phyloP scores from a whole-genome alignment of 2,113 vertebrate species.

The Pseudorhombus dupliciocellatus region DNA sequence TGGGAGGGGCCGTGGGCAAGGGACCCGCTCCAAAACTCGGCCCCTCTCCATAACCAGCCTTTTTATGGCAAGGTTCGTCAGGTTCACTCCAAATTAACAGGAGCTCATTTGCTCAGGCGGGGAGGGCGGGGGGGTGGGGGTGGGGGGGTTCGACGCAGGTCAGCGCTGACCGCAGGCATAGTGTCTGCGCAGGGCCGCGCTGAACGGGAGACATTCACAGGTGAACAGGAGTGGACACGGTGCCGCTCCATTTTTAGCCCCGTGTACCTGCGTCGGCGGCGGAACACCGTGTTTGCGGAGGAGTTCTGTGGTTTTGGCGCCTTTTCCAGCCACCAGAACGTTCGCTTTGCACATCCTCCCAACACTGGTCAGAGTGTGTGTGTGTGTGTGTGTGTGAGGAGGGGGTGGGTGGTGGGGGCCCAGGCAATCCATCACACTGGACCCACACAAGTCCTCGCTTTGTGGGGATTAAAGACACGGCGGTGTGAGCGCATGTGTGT shows the following conservation, averaged over 20 bases:
- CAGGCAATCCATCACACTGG: conserved; percentile 73
- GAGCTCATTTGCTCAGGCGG: conserved; percentile 51
- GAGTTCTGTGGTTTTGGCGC: conserved; percentile 45
- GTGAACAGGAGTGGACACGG: conserved; percentile 66
- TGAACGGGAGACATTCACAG: conserved; percentile 63
- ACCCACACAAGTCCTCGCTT: conserved; percentile 71
- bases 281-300: conserved; percentile 65
- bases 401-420: conserved; percentile 46
- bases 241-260: conserved; percentile 71
- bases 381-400: conserved; percentile 13
- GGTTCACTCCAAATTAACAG: conserved; percentile 56
- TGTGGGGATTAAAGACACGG: conserved; percentile 72
- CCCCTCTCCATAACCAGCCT: conserved; percentile 54
- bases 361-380: conserved; percentile 67
- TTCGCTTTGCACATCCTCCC: conserved; percentile 62
- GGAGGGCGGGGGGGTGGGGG: conserved; percentile 10
- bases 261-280: conserved; percentile 71
- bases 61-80: conserved; percentile 57
- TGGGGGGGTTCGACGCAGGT: conserved; percentile 29
- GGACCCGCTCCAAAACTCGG: conserved; percentile 49
- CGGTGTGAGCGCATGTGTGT: conserved; percentile 34
- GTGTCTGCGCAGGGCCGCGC: conserved; percentile 57
- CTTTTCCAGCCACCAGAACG: conserved; percentile 48
- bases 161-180: conserved; percentile 54
- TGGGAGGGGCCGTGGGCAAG: conserved; percentile 53